Percentiles rank a stretch among this genome's conserved stretches.
Evolutionary conservation across 2,888 invertebrate genomes (phyloP).

Genomic region (Megalurothrips usitatus): DNA sequence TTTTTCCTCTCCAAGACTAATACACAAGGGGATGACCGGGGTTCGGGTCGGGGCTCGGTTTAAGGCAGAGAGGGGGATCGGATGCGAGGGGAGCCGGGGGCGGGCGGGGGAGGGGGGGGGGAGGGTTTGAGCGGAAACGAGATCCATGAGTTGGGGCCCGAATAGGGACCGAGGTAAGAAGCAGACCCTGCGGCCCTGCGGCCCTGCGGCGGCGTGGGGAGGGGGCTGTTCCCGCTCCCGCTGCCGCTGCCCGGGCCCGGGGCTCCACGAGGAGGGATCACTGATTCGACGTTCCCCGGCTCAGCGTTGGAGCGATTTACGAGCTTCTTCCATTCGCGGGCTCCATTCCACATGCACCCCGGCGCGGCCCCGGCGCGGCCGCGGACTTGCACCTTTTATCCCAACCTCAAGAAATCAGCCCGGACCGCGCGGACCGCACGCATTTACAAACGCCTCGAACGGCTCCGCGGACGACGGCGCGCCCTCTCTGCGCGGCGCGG

Average conservation of each 20-base stretch:
- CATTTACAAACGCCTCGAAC: too few relatives aligned
- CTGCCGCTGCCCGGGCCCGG: too few relatives aligned
- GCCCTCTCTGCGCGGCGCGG: too few relatives aligned
- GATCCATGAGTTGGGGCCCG: neutral
- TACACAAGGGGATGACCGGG: neutral
- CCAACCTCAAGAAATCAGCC: too few relatives aligned
- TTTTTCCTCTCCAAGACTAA: neutral
- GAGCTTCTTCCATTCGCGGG: neutral
- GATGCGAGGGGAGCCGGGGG: too few relatives aligned
- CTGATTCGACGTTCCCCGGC: conserved; percentile 15
- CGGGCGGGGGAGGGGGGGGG: neutral
- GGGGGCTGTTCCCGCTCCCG: too few relatives aligned
- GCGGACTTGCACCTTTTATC: neutral
- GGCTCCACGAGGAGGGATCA: neutral
- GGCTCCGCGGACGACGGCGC: too few relatives aligned
- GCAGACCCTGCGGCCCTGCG: neutral
- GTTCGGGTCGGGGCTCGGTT: neutral
- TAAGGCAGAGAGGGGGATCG: too few relatives aligned
- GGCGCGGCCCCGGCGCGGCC: neutral
- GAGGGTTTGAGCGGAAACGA: neutral
- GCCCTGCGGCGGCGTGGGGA: neutral
- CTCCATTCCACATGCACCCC: neutral
- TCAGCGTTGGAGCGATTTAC: conserved; percentile 20
- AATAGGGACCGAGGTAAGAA: neutral
- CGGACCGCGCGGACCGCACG: too few relatives aligned